Evolutionary conservation across 2,797 vertebrate genomes (phyloP).

Genomic region (Malurus leucopterus): DNA sequence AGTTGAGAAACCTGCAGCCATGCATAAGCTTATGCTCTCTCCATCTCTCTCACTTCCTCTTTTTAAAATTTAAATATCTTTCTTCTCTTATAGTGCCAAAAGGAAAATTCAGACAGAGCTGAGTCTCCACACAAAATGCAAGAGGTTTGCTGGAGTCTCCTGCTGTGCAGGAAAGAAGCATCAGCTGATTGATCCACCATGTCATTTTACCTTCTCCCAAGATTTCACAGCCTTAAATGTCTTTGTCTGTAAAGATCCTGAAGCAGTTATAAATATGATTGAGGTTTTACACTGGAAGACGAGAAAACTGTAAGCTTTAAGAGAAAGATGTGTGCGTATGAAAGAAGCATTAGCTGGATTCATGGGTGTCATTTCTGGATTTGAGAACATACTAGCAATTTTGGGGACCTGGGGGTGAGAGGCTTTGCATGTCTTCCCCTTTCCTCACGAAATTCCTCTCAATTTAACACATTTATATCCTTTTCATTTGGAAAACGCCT

Average conservation of each 20-base stretch:
- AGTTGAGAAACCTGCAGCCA: neutral
- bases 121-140: neutral
- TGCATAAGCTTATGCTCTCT: neutral
- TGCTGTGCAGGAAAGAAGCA: slow-evolving; percentile 39
- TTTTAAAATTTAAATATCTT: slow-evolving; percentile 14
- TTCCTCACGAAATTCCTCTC: neutral
- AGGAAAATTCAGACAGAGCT: slow-evolving; percentile 19
- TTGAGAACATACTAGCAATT: slow-evolving; percentile 13
- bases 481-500: neutral
- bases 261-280: slow-evolving; percentile 37
- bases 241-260: slow-evolving; percentile 30
- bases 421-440: neutral
- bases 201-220: slow-evolving; percentile 33
- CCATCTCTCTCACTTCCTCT: neutral
- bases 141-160: slow-evolving; percentile 32
- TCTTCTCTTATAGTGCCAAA: slow-evolving; percentile 19
- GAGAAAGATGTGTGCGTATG: neutral
- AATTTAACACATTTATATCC: neutral
- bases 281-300: slow-evolving; percentile 10
- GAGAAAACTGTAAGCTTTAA: neutral
- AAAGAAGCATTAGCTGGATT: slow-evolving; percentile 31
- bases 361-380: slow-evolving; percentile 37
- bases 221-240: slow-evolving; percentile 19
- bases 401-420: slow-evolving; percentile 31
- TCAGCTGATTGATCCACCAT: slow-evolving; percentile 33